Conservation (phyloP, 2,113 vertebrate species). For the Ophthalmolycus amberensis region DNA sequence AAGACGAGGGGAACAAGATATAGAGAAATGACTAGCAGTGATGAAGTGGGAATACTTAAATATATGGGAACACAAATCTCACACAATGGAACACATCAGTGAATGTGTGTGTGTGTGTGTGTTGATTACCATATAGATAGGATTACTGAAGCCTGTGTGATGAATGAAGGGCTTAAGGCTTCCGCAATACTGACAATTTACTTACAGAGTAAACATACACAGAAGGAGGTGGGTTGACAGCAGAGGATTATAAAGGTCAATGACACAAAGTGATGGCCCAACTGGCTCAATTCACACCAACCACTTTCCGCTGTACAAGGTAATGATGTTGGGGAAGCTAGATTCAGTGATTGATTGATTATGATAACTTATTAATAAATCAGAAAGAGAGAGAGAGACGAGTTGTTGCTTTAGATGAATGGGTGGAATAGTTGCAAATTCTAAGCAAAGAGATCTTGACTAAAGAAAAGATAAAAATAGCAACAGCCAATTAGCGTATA, state of each 20-base stretch:
- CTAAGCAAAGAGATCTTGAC: slow-evolving; percentile 20
- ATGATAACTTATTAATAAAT: neutral
- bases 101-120: neutral
- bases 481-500: slow-evolving; percentile 32
- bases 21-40: neutral
- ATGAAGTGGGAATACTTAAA: neutral
- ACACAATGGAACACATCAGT: neutral
- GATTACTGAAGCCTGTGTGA: slow-evolving; percentile 32
- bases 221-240: neutral
- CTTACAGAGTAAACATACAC: neutral
- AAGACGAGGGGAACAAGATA: neutral
- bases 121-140: slow-evolving; percentile 68
- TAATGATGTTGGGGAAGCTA: neutral
- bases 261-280: neutral
- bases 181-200: slow-evolving; percentile 25
- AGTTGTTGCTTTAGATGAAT: neutral
- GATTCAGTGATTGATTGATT: neutral
- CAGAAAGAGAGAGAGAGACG: neutral
- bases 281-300: neutral
- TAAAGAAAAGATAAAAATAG: slow-evolving; percentile 48
- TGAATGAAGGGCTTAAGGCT: slow-evolving; percentile 22
- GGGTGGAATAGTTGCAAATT: slow-evolving; percentile 15
- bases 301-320: neutral
- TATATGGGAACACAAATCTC: neutral
- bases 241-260: slow-evolving; percentile 4